Evolutionary conservation across 2,888 invertebrate species (phyloP), one percentile per base, ranked within the genome.

Genomic region (Athalia cordata): DNA sequence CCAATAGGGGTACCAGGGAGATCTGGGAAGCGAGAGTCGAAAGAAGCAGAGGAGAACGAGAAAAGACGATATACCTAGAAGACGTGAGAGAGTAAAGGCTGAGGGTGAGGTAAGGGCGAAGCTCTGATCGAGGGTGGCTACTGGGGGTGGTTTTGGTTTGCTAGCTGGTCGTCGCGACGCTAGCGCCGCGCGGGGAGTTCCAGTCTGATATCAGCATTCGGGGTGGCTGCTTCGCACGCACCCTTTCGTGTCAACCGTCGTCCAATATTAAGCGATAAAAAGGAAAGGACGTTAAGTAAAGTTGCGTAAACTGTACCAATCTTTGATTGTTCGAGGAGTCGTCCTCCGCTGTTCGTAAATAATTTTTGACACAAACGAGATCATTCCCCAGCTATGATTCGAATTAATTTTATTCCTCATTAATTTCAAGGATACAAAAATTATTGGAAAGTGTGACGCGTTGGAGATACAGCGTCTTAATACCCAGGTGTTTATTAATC

Each of bases 121-220:
- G 55, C 55, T 55, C 55, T 9, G 55, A 29, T n/a, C 15, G 80
- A 67, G 78, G 79, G 74, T 13, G 29, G 77, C 29, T 29, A 66
- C 82, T 80, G 80, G 83, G 79, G 83, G 81, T 80, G 84, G 70
- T 81, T 81, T 83, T 85, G 86, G 84, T 87, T 85, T 83, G 79
- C 79, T 82, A 80, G 82, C 81, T 83, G 82, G 82, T 85, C 87
- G 85, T 80, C 77, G 85, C 86, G 87, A 88, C 85, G 84, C 85
- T 84, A 87, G 88, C 89, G 89, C 88, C 87, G 83, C 87, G 83
- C 82, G 84, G 80, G 82, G 83, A 84, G 86, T 86, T 86, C 84
- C 89, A 89, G 89, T 89, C 81, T 85, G 87, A 86, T 84, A 86
- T 86, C 88, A 88, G 88, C 88, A 87, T 88, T 87, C 86, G 85